Base-by-base conservation (phyloP, 2,113 vertebrate genomes). In the Cebus imitator region DNA sequence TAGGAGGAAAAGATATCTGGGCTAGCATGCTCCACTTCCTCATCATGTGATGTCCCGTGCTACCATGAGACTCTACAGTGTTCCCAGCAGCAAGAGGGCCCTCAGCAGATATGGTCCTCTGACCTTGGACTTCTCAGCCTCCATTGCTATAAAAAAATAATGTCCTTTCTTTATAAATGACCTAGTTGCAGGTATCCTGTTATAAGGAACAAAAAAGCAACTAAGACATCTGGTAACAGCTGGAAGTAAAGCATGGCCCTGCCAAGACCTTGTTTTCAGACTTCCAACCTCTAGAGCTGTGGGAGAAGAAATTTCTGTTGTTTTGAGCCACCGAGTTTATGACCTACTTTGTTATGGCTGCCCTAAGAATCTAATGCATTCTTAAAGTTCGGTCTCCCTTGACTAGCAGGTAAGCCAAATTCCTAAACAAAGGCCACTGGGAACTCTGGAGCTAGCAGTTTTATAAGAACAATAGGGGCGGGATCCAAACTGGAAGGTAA, bases 361-460 rank as follows among this genome's bases (percentile, higher is more conserved):
- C 45, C 70, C 23, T 23, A 58, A 35, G 61, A 43, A 78, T 40
- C 43, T 30, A 27, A 27, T 8, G 21, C 43, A 27, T 13, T 16
- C 10, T 37, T 3, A 4, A 1, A 17, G 11, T 11, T 4, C 40
- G 3, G 40, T 27, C 18, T 61, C 35, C 10, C 0, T 64, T 52
- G 5, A 43, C 16, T 48, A 72, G 23, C 14, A 32, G 48, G 23
- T 37, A 25, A 73, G 64, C 1, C 37, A 5, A 13, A 30, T 13
- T 73, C 88, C 55, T 73, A 20, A 45, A 13, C 13, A 21, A 88
- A 58, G 6, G 9, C 55, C 32, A 3, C 1, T 2, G 64, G 78
- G 52, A 52, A 37, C 9, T 40, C 20, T 16, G 11, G 3, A 68
- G 21, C 12, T 37, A 40, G 48, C 18, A 25, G 8, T 52, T 58